phyloP scores from a whole-genome alignment of 2,113 vertebrate species.

The Phaethornis superciliosus region DNA sequence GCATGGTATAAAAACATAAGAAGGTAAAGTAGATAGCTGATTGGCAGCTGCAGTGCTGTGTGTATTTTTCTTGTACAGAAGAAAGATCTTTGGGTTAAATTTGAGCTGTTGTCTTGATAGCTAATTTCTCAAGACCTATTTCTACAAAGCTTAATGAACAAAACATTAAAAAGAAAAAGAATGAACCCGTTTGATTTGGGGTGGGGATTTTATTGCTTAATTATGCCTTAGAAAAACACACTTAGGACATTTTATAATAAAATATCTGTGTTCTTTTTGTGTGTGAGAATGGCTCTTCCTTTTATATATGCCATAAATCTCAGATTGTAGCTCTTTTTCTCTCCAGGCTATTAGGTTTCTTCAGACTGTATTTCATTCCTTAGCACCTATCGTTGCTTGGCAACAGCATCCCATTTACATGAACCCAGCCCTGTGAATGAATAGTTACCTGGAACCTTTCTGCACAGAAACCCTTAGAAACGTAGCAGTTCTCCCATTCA shows the following conservation, averaged over 20 bases:
- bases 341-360: conserved; percentile 69
- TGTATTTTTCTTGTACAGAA: neutral
- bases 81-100: neutral
- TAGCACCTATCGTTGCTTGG: conserved; percentile 74
- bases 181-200: conserved; percentile 31
- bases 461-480: conserved; percentile 30
- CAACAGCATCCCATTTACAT: conserved; percentile 63
- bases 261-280: conserved; percentile 57
- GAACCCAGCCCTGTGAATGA: conserved; percentile 49
- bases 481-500: neutral
- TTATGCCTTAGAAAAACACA: conserved; percentile 52
- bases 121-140: conserved; percentile 28
- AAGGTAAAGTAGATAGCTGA: conserved; percentile 36
- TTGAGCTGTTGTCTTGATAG: neutral
- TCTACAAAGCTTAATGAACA: conserved; percentile 12
- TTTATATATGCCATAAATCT: conserved; percentile 64
- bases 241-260: conserved; percentile 44
- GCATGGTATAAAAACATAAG: conserved; percentile 53
- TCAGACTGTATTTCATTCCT: conserved; percentile 67
- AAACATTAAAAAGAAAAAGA: neutral
- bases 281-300: conserved; percentile 30
- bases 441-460: conserved; percentile 60
- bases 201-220: conserved; percentile 55
- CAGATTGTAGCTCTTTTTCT: conserved; percentile 65
- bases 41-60: conserved; percentile 14